Evolutionary conservation across 2,113 vertebrate genomes (phyloP).

Genomic region (Myotis davidii): DNA sequence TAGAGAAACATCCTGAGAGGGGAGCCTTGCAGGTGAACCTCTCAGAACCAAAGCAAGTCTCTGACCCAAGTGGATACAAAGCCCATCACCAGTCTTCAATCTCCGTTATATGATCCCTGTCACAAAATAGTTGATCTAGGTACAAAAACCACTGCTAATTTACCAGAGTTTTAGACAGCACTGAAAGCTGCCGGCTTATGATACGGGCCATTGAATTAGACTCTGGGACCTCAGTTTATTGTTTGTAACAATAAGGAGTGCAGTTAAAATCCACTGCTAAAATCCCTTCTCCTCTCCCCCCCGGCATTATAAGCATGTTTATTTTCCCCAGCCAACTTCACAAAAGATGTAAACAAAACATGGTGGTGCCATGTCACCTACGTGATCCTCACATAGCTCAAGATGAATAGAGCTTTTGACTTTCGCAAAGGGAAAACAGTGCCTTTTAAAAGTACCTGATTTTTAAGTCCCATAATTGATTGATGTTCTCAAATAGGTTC

Average conservation of each 20-base stretch:
- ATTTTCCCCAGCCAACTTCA: neutral
- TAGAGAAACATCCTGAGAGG: neutral
- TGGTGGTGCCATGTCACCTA: neutral
- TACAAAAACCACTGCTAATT: neutral
- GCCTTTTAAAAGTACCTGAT: neutral
- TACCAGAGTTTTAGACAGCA: neutral
- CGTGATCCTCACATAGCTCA: neutral
- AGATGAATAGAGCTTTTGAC: neutral
- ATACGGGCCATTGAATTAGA: neutral
- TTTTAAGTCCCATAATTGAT: slow-evolving; percentile 19
- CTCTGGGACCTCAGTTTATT: neutral
- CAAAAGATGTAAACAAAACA: slow-evolving; percentile 38
- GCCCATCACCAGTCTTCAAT: neutral
- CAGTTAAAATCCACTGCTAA: slow-evolving; percentile 11
- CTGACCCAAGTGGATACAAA: neutral
- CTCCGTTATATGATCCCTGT: neutral
- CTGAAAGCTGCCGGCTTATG: neutral
- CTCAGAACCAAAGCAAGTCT: neutral
- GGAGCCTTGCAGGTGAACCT: neutral
- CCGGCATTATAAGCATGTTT: neutral
- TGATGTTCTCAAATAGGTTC: slow-evolving; percentile 1
- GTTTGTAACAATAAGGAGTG: neutral
- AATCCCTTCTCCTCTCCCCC: neutral
- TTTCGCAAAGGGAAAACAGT: neutral
- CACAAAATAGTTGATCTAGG: neutral